A percentile compares a stretch with the other conserved stretches of the same genome.
These are phyloP conservation scores for Conus betulinus DNA, from an alignment of 1,140 invertebrate genomes.

Conservation along the genomic window DNA sequence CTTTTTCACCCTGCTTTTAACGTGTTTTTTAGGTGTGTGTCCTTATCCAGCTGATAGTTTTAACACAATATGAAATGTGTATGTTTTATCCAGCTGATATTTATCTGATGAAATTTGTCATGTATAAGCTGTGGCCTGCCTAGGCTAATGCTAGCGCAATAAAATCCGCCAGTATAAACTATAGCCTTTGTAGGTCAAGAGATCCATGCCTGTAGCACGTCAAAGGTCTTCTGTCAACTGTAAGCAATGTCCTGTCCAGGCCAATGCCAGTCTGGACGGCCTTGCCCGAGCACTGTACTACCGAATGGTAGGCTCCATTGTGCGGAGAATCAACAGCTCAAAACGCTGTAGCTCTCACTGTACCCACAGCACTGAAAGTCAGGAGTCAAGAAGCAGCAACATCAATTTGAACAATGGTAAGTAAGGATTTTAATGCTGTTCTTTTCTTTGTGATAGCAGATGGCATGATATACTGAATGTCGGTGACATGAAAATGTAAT, in stretches of 20 bases:
- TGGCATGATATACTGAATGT: no score
- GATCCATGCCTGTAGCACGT: no score
- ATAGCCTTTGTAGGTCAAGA: constrained; percentile 17
- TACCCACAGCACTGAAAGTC: constrained; percentile 38
- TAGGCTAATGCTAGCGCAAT: no score
- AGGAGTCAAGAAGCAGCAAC: constrained; percentile 28
- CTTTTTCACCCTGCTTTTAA: no score
- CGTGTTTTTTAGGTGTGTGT: no score
- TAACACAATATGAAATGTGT: no score
- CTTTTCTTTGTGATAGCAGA: not conserved
- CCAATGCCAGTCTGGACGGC: constrained; percentile 90
- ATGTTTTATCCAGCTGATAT: no score
- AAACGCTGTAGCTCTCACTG: constrained; percentile 77
- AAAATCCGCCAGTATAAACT: constrained; percentile 5
- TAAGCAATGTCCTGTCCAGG: constrained; percentile 75
- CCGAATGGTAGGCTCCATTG: constrained; percentile 95
- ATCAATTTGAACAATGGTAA: constrained; percentile 1
- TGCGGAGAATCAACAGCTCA: constrained; percentile 92
- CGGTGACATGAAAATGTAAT: no score
- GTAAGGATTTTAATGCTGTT: not conserved
- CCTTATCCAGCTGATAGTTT: no score
- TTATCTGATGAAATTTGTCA: no score
- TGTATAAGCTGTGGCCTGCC: no score
- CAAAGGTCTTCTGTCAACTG: not conserved
- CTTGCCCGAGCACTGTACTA: constrained; percentile 95